Evolutionary conservation across 2,113 vertebrate genomes (phyloP).

Genomic region (Steatornis caripensis): DNA sequence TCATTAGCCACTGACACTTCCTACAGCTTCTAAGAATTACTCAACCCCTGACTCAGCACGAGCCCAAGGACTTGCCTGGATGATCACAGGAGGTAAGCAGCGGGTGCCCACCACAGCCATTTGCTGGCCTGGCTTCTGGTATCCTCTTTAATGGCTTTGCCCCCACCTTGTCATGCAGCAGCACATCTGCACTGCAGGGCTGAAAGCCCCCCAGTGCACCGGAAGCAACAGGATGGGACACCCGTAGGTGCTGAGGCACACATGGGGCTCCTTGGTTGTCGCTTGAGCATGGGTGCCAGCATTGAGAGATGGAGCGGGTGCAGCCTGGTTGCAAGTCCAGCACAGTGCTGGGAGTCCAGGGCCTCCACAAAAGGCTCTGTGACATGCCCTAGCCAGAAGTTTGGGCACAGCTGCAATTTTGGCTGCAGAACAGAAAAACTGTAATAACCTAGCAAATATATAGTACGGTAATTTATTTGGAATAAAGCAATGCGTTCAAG

Average conservation of each 20-base stretch:
- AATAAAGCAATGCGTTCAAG: neutral
- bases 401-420: neutral
- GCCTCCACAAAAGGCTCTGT: neutral
- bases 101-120: neutral
- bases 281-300: neutral
- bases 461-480: neutral
- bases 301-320: fast-evolving
- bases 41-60: neutral
- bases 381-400: neutral
- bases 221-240: neutral
- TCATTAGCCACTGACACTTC: slow-evolving; percentile 5
- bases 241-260: neutral
- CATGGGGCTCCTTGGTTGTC: fast-evolving
- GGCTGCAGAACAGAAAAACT: neutral
- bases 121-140: neutral
- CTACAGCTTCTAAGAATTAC: slow-evolving; percentile 30
- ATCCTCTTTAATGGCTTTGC: neutral
- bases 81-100: neutral
- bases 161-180: neutral
- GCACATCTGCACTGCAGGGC: neutral
- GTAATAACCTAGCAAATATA: neutral
- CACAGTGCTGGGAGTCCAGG: neutral
- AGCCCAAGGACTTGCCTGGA: neutral
- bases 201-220: fast-evolving
- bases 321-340: neutral